phyloP scores from a whole-genome alignment of 1,140 invertebrate genomes.

The Meloidogyne chitwoodi region DNA sequence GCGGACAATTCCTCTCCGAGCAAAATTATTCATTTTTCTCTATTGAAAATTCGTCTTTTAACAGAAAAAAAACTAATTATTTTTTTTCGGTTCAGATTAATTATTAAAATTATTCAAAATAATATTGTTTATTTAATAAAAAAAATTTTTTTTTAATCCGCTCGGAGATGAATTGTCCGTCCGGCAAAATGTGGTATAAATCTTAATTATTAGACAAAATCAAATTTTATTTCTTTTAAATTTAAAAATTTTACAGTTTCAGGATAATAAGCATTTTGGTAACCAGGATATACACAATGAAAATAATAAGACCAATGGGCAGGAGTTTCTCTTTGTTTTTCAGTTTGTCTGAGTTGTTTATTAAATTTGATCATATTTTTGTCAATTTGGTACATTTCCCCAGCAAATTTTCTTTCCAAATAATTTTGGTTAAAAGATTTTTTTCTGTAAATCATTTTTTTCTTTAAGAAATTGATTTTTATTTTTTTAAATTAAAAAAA shows the following conservation, averaged over 20 bases:
- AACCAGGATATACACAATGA: slow-evolving; percentile 15
- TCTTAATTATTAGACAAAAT: too few relatives aligned
- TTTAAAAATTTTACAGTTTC: not conserved
- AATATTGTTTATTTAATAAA: too few relatives aligned
- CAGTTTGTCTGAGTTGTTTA: not conserved
- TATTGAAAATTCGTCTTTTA: too few relatives aligned
- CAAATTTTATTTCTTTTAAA: too few relatives aligned
- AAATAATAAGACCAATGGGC: slow-evolving; percentile 20
- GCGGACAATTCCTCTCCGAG: not conserved
- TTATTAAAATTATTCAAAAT: too few relatives aligned
- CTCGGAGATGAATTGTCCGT: too few relatives aligned
- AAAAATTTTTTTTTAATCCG: too few relatives aligned
- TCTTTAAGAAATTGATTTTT: not conserved
- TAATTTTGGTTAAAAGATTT: not conserved
- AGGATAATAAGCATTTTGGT: slow-evolving; percentile 20
- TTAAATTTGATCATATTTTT: not conserved
- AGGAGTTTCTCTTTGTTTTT: not conserved
- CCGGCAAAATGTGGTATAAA: too few relatives aligned
- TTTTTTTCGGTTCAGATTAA: too few relatives aligned
- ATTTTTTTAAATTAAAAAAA: not conserved
- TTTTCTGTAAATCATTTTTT: not conserved
- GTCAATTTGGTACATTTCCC: not conserved
- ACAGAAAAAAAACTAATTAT: too few relatives aligned
- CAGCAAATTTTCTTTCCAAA: not conserved
- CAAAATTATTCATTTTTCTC: too few relatives aligned